Evolutionary conservation across 2,797 vertebrate species (phyloP).

Genomic region (Coracias cyanogaster): DNA sequence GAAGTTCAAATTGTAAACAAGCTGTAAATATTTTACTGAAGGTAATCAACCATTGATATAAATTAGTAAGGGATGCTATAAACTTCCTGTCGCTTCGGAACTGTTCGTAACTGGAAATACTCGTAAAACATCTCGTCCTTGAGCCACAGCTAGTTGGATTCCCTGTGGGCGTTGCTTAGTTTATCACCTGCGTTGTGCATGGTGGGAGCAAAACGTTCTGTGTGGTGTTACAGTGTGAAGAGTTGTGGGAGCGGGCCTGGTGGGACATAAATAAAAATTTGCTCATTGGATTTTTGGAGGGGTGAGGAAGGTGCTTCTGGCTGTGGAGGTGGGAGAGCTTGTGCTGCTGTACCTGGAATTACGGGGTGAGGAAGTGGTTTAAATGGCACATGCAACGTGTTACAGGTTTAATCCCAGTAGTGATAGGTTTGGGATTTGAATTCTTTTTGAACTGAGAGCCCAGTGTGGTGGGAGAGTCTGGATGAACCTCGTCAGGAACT

Average conservation of each 20-base stretch:
- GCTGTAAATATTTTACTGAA: slow-evolving; percentile 21
- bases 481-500: background rate
- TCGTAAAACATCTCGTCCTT: background rate
- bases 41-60: background rate
- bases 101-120: background rate
- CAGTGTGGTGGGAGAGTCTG: background rate
- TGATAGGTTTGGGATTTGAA: background rate
- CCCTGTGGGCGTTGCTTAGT: background rate
- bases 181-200: background rate
- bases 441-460: background rate
- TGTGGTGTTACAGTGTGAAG: background rate
- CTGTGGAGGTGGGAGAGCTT: background rate
- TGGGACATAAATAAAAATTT: background rate
- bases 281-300: background rate
- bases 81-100: background rate
- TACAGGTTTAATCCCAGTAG: background rate
- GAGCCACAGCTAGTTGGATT: background rate
- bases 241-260: too few species aligned
- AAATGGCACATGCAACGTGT: rapidly evolving
- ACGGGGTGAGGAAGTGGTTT: background rate
- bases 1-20: background rate
- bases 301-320: background rate
- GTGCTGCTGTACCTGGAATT: too few species aligned
- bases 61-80: background rate
- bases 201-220: background rate